A percentile compares a stretch with the other conserved stretches of the same genome.
These are phyloP conservation scores for Tapera naevia DNA, from an alignment of 2,797 vertebrate species.

Conservation along the genomic window DNA sequence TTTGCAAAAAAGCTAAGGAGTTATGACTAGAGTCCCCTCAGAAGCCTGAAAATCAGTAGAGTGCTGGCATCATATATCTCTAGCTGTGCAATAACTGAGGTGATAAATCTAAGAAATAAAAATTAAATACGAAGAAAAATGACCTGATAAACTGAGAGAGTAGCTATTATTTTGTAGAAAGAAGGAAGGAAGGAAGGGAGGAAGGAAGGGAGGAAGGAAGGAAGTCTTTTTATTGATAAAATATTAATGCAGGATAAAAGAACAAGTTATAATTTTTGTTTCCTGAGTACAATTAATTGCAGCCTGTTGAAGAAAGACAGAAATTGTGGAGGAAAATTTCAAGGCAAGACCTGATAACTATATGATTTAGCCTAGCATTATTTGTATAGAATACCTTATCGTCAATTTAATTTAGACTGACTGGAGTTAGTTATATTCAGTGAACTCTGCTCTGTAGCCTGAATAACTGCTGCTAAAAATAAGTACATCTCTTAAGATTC, in stretches of 20 bases:
- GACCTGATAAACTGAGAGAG: not conserved
- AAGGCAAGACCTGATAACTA: not conserved
- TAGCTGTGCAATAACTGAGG: not conserved
- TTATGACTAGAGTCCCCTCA: not conserved
- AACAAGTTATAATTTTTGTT: not conserved
- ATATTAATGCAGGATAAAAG: not conserved
- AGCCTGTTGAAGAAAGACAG: not conserved
- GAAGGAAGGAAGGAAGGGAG: too few species aligned
- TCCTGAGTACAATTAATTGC: not conserved
- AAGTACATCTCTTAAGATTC: not conserved
- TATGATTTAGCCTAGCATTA: not conserved
- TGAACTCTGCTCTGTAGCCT: not conserved
- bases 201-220: too few species aligned
- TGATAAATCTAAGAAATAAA: not conserved
- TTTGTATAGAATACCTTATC: not conserved
- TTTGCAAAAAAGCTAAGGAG: not conserved
- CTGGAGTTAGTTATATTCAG: not conserved
- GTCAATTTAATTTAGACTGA: slow-evolving; percentile 15
- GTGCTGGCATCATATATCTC: not conserved
- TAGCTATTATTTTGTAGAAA: not conserved
- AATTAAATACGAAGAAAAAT: not conserved
- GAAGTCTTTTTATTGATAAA: not conserved
- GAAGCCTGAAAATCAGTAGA: not conserved
- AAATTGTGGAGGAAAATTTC: not conserved
- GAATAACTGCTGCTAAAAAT: not conserved